Evolutionary conservation across 2,113 vertebrate genomes (phyloP).

Genomic region (human (Homo sapiens)): GRCh38 chrX:101751501-101752000

Average conservation of each 20-base stretch:
- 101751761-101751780: background rate
- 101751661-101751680: background rate
- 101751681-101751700: background rate
- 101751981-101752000: background rate
- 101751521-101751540: background rate
- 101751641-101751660: slow-evolving; percentile 10
- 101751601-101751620: slow-evolving; percentile 46
- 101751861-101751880: background rate
- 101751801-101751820: slow-evolving; percentile 14
- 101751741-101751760: slow-evolving; percentile 55
- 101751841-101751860: background rate
- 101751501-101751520: background rate
- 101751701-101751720: slow-evolving; percentile 41
- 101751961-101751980: background rate
- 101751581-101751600: background rate
- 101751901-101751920: background rate
- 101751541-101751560: background rate
- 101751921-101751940: background rate
- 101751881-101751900: slow-evolving; percentile 32
- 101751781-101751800: slow-evolving; percentile 8
- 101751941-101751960: background rate
- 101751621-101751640: background rate
- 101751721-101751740: slow-evolving; percentile 41
- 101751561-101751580: background rate
- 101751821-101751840: background rate